Conservation (phyloP, 2,888 invertebrate genomes). For the Falcaria lacertinaria region DNA sequence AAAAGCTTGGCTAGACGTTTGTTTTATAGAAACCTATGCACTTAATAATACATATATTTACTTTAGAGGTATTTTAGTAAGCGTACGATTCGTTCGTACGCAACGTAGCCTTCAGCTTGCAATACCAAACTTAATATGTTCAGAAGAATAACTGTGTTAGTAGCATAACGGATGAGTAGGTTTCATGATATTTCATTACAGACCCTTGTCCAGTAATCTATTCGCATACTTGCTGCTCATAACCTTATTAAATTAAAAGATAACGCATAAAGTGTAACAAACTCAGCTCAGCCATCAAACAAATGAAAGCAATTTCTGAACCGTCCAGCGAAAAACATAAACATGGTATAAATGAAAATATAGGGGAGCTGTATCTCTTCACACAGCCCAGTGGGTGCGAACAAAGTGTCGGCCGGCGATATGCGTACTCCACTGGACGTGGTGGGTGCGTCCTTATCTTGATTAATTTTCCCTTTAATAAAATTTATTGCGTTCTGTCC, state of each 20-base stretch:
- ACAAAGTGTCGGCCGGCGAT: slow-evolving; percentile 43
- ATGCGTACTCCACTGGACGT: slow-evolving; percentile 21
- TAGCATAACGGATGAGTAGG: too few species aligned
- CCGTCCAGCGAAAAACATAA: slow-evolving; percentile 28
- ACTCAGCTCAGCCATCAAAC: slow-evolving; percentile 34
- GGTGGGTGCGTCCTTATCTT: slow-evolving; percentile 36
- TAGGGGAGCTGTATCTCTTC: slow-evolving; percentile 61
- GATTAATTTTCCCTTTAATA: slow-evolving; percentile 46
- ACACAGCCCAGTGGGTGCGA: slow-evolving; percentile 56
- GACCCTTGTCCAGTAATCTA: too few species aligned
- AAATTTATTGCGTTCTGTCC: slow-evolving; percentile 38
- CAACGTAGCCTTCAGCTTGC: too few species aligned
- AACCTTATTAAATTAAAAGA: neutral
- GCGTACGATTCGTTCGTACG: too few species aligned
- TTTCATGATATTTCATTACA: too few species aligned
- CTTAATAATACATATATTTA: too few species aligned
- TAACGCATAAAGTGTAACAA: slow-evolving; percentile 8
- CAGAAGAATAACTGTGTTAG: too few species aligned
- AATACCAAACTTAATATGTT: too few species aligned
- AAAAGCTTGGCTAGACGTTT: too few species aligned
- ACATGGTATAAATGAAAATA: slow-evolving; percentile 42
- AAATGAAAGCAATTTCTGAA: slow-evolving; percentile 54
- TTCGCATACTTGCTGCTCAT: too few species aligned
- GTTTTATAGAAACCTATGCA: too few species aligned
- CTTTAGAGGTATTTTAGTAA: too few species aligned